Base-by-base conservation (phyloP, 2,113 vertebrate species). In the Dipodomys merriami region DNA sequence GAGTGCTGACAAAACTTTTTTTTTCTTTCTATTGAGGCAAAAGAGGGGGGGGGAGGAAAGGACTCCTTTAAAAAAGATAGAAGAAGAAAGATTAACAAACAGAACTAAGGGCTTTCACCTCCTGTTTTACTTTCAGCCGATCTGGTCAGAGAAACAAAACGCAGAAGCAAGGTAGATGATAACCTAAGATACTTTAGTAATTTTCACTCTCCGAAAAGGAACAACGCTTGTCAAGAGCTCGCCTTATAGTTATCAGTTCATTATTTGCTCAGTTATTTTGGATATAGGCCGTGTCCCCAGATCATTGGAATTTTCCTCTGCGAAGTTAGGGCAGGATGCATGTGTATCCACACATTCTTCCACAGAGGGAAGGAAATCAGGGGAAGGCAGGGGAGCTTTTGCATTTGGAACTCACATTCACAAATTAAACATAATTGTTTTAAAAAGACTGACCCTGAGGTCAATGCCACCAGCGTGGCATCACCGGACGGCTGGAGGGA, bases 1-100 rank as follows among this genome's bases (percentile, higher is more conserved):
- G 98, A 98, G 98, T 98, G 98, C 98, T 98, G 98, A 99, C 99
- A 99, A 99, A 99, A 99, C 99, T 99, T 99, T 99, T 98, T 98
- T 98, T 98, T 98, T 98, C 98, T 98, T 98, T 98, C 98, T 98
- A 99, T 99, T 98, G 98, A 98, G 97, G 98, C 98, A 98, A 98
- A 98, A 98, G 97, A 97, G 97, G 98, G 98, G 97, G 98, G 97
- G 95, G 96, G 95, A 90, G 97, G 96, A 97, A 95, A 76, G 33
- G 27, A 74, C 82, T 78, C 74, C 96, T 88, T 39, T 49, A 16
- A 62, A 98, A 98, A 98, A 98, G 98, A 98, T 95, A 96, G 97
- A 98, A 98, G 98, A 97, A 98, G 98, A 98, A 97, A 98, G 98
- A 98, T 99, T 98, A 99, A 98, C 98, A 99, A 99, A 98, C 97